Evolutionary conservation across 30 jellyfish, hydroid and myxozoan species (phyloP).

Genomic region (Rhopilema esculentum): DNA sequence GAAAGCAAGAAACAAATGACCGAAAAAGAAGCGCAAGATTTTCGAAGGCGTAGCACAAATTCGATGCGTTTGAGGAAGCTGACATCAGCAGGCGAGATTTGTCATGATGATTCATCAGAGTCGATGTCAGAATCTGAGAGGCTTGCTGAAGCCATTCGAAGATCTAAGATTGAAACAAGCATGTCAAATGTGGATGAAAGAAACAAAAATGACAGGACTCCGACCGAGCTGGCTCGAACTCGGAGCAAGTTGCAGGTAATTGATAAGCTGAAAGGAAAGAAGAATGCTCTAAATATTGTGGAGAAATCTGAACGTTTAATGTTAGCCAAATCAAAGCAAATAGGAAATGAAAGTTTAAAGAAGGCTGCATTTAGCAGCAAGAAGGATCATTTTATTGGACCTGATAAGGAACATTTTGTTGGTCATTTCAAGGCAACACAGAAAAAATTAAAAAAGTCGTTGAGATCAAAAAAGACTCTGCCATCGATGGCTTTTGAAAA

Average conservation of each 20-base stretch:
- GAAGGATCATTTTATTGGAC: constrained; percentile 15
- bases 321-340: no score
- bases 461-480: background rate
- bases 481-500: constrained; percentile 28
- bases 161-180: constrained; percentile 67
- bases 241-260: background rate
- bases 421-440: constrained; percentile 40
- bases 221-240: background rate
- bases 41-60: constrained; percentile 67
- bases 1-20: constrained; percentile 5
- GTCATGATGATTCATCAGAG: constrained; percentile 66
- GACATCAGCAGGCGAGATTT: constrained; percentile 72
- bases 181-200: constrained; percentile 4
- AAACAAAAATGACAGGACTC: background rate
- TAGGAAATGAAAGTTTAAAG: background rate
- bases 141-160: constrained; percentile 53
- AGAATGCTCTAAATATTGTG: background rate
- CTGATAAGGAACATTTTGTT: constrained; percentile 11
- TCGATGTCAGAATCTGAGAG: constrained; percentile 71
- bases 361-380: constrained; percentile 5
- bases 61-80: constrained; percentile 70
- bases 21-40: constrained; percentile 24
- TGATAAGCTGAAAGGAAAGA: background rate
- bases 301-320: background rate
- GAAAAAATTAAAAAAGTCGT: constrained; percentile 25